A percentile compares a stretch with the other conserved stretches of the same genome.
phyloP scores from a whole-genome alignment of 2,113 vertebrate species.

The Indicator indicator region DNA sequence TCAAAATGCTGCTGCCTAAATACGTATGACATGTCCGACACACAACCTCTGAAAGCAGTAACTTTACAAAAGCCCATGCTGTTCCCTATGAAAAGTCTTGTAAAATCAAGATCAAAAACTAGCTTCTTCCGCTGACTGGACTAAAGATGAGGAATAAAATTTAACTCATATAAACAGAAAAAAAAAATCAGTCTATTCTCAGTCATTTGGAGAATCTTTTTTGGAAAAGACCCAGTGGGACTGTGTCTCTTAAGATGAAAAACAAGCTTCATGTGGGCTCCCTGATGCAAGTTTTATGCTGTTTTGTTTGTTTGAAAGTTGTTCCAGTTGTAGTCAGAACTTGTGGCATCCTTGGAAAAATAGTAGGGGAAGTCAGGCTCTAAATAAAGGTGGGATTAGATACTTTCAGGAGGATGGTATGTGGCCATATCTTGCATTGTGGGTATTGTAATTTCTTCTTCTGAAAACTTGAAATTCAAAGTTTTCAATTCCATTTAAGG shows the following conservation, averaged over 20 bases:
- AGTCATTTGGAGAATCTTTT: background rate
- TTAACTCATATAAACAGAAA: background rate
- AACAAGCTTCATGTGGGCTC: background rate
- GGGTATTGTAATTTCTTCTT: background rate
- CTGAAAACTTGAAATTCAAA: background rate
- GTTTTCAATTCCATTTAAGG: slow-evolving; percentile 36
- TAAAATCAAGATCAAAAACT: background rate
- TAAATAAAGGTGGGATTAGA: background rate
- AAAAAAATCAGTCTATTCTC: background rate
- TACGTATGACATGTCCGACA: background rate
- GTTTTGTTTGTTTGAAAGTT: background rate
- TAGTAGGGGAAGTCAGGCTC: background rate
- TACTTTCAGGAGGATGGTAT: background rate
- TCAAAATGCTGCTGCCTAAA: background rate
- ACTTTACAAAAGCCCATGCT: background rate
- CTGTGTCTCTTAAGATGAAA: slow-evolving; percentile 1
- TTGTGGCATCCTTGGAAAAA: background rate
- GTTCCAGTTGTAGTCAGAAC: background rate
- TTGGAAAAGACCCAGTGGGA: background rate
- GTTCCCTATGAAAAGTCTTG: background rate
- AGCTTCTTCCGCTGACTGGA: background rate
- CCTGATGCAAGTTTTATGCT: background rate
- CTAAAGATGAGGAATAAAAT: background rate
- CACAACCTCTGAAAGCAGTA: background rate
- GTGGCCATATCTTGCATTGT: background rate